A percentile compares a stretch with the other conserved stretches of the same genome.
Evolutionary conservation across 2,113 vertebrate genomes (phyloP).

Genomic region (Struthidea cinerea): DNA sequence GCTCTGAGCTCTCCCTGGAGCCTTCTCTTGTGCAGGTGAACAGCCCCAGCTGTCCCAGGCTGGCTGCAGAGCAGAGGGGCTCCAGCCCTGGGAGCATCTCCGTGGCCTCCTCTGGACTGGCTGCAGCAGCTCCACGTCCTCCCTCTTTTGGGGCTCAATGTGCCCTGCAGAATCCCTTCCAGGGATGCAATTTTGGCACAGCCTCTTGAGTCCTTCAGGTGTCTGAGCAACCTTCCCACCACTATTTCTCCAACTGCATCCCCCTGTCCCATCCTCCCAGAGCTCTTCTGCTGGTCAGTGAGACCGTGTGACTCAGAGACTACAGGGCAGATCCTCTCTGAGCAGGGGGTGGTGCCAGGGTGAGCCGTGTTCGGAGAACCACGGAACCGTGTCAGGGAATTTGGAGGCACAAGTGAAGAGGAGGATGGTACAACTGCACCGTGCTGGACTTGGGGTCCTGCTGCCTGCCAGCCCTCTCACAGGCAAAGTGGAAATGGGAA

Average conservation of each 20-base stretch:
- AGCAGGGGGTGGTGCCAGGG: rapidly evolving
- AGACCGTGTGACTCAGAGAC: too few species aligned
- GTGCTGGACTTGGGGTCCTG: background rate
- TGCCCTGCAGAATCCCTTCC: background rate
- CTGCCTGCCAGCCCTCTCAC: background rate
- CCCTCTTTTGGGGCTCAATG: background rate
- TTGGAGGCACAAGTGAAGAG: background rate
- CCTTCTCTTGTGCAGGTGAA: background rate
- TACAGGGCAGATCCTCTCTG: background rate
- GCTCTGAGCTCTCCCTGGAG: background rate
- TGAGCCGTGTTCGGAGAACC: background rate
- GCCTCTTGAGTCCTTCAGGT: background rate
- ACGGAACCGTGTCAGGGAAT: rapidly evolving
- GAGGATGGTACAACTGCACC: background rate
- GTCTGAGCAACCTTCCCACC: background rate
- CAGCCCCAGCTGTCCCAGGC: background rate
- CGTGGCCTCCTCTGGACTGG: background rate
- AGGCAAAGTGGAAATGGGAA: background rate
- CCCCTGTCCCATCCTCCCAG: background rate
- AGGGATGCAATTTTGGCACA: background rate
- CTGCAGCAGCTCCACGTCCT: rapidly evolving
- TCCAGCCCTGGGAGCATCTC: background rate
- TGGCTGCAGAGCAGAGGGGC: background rate
- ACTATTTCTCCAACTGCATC: background rate
- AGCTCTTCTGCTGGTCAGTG: background rate